Conservation (phyloP, 2,113 vertebrate genomes). For the Aegotheles bennettii region DNA sequence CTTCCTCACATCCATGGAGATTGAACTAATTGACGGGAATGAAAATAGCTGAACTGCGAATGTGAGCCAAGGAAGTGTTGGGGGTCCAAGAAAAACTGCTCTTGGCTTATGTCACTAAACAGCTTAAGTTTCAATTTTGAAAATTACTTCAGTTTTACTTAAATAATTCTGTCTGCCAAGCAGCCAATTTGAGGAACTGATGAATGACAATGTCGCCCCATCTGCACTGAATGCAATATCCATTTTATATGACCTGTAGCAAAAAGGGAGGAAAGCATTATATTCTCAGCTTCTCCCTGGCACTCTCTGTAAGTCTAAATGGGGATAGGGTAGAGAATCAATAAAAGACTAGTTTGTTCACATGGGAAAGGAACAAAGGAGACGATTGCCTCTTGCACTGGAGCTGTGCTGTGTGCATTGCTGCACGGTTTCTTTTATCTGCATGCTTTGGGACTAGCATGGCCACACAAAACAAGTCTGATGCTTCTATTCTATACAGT, state of each 20-base stretch:
- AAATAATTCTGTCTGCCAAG: slow-evolving; percentile 66
- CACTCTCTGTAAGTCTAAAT: not conserved
- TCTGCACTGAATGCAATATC: slow-evolving; percentile 49
- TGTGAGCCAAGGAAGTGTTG: slow-evolving; percentile 66
- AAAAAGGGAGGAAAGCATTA: slow-evolving; percentile 29
- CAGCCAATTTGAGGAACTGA: slow-evolving; percentile 61
- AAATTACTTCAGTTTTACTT: slow-evolving; percentile 72
- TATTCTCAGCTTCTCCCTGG: slow-evolving; percentile 32
- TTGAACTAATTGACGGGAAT: slow-evolving; percentile 59
- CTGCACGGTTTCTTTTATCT: slow-evolving; percentile 12
- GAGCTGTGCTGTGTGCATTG: slow-evolving; percentile 17
- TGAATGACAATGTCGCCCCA: slow-evolving; percentile 46
- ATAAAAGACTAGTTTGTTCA: slow-evolving; percentile 43
- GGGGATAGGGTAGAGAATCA: not conserved
- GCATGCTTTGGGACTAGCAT: not conserved
- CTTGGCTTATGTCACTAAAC: slow-evolving; percentile 59
- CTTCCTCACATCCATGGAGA: slow-evolving; percentile 43
- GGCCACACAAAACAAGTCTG: not conserved
- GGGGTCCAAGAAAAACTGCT: slow-evolving; percentile 59
- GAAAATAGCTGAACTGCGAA: slow-evolving; percentile 33
- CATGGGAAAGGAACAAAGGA: slow-evolving; percentile 45
- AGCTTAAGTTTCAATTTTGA: slow-evolving; percentile 73
- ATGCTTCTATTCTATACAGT: slow-evolving; percentile 8
- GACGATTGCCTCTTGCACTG: slow-evolving; percentile 26
- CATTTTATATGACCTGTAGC: slow-evolving; percentile 60